Conservation (phyloP, 2,888 invertebrate genomes). For the Eledona agricola region DNA sequence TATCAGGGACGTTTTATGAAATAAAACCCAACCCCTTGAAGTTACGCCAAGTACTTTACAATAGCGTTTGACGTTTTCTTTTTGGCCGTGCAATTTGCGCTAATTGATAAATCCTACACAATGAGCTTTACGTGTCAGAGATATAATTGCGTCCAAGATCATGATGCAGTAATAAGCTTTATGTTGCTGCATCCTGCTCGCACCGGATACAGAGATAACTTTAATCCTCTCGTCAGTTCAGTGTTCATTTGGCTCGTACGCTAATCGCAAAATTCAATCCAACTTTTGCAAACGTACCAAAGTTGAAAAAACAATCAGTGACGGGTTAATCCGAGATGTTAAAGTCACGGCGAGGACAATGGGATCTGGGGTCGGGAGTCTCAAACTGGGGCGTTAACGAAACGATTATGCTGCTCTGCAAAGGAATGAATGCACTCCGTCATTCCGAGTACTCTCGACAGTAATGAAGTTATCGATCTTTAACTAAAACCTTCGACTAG, state of each 20-base stretch:
- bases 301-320: slow-evolving; percentile 9
- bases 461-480: slow-evolving; percentile 14
- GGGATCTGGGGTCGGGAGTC: slow-evolving; percentile 15
- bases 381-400: slow-evolving; percentile 8
- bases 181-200: slow-evolving; percentile 11
- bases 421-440: slow-evolving; percentile 8
- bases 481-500: no score
- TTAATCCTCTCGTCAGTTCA: slow-evolving; percentile 20
- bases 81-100: slow-evolving; percentile 28
- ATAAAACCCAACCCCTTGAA: no score
- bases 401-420: slow-evolving; percentile 4
- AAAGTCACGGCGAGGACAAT: no score
- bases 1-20: no score
- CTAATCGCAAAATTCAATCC: slow-evolving; percentile 8
- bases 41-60: no score
- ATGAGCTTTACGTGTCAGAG: slow-evolving; percentile 5
- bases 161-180: slow-evolving; percentile 13
- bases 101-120: slow-evolving; percentile 8
- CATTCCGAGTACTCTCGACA: slow-evolving; percentile 1
- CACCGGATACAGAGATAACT: slow-evolving; percentile 24
- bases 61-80: no score
- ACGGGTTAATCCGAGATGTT: slow-evolving; percentile 9
- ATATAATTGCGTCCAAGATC: no score
- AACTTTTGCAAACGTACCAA: slow-evolving; percentile 10
- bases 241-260: slow-evolving; percentile 18